Evolutionary conservation across 2,113 vertebrate species (phyloP).

Genomic region (Xyrauchen texanus): DNA sequence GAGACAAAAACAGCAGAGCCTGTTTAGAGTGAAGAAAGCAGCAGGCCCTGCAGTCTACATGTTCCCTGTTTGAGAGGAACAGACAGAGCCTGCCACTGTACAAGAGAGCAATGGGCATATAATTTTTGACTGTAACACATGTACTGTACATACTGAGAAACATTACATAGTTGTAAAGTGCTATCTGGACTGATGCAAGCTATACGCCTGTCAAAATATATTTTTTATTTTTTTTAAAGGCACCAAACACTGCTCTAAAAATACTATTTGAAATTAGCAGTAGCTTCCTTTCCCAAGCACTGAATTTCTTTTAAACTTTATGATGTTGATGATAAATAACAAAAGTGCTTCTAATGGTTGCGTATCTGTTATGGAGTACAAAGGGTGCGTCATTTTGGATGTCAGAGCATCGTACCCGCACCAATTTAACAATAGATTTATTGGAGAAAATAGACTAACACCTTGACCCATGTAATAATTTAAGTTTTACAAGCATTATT

Average conservation of each 20-base stretch:
- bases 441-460: slow-evolving; percentile 90
- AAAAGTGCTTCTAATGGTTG: slow-evolving; percentile 72
- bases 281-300: too few species aligned
- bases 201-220: slow-evolving; percentile 32
- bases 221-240: too few species aligned
- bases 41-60: not conserved
- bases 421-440: slow-evolving; percentile 90
- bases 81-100: too few species aligned
- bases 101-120: not conserved
- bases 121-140: not conserved
- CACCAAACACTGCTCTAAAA: too few species aligned
- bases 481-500: slow-evolving; percentile 89
- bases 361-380: slow-evolving; percentile 78
- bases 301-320: too few species aligned
- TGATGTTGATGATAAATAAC: slow-evolving; percentile 59
- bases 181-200: not conserved
- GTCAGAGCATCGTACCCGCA: slow-evolving; percentile 75
- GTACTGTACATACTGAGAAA: not conserved
- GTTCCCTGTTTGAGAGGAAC: too few species aligned
- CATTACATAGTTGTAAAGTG: not conserved
- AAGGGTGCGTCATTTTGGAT: slow-evolving; percentile 79
- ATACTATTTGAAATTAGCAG: too few species aligned
- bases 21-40: slow-evolving; percentile 11
- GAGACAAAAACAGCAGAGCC: not conserved
- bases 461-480: slow-evolving; percentile 91